These are phyloP conservation scores for Pachydiplax longipennis DNA, from an alignment of 2,888 invertebrate genomes.

Conservation along the genomic window DNA sequence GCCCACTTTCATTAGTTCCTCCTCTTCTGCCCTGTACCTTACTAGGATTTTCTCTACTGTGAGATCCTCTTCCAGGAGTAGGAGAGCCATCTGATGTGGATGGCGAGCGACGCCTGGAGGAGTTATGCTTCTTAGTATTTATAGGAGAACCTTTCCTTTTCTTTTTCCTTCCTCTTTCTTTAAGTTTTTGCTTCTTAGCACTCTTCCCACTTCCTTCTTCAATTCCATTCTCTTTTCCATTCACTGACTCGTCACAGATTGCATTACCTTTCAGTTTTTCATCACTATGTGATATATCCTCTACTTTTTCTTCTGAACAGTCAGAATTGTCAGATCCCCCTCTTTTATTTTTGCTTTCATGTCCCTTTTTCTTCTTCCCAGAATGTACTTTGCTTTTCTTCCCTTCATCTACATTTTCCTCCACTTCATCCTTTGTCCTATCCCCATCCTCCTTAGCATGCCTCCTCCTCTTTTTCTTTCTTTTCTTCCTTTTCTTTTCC, in stretches of 20 bases:
- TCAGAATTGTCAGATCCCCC: conserved; percentile 3
- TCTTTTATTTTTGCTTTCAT: neutral
- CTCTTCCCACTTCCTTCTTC: neutral
- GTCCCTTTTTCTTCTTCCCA: neutral
- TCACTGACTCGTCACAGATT: neutral
- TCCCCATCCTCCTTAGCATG: neutral
- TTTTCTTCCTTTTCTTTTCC: conserved; percentile 6
- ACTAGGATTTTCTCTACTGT: neutral
- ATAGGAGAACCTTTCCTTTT: conserved; percentile 7
- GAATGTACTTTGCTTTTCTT: neutral
- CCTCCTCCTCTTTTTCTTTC: conserved; percentile 9
- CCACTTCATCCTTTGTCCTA: neutral
- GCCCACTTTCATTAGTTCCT: conserved; percentile 1
- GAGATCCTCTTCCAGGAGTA: conserved; percentile 17
- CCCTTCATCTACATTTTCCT: neutral
- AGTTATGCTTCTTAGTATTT: neutral
- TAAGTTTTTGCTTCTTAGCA: conserved; percentile 13
- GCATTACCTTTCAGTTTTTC: neutral
- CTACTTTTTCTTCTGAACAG: neutral
- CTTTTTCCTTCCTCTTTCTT: conserved; percentile 31
- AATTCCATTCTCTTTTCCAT: conserved; percentile 11
- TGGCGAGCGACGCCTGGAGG: conserved; percentile 10
- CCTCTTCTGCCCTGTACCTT: conserved; percentile 3
- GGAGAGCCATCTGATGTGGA: conserved; percentile 10
- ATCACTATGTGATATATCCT: neutral